Percentiles rank a stretch among this genome's conserved stretches.
phyloP scores from a whole-genome alignment of 2,888 invertebrate species.

The Tetranychus piercei region DNA sequence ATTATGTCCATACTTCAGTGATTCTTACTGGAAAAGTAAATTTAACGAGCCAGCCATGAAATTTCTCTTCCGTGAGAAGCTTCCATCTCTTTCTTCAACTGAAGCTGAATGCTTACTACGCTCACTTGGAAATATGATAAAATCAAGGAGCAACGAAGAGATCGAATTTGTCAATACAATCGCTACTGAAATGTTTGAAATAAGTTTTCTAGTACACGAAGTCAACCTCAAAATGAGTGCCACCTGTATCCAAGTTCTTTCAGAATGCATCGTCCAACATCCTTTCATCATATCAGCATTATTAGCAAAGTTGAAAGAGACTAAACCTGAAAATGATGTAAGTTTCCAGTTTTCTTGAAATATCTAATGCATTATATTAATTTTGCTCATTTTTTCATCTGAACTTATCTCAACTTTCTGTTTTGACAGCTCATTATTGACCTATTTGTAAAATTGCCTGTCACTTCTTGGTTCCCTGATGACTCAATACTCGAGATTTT shows the following conservation, averaged over 20 bases:
- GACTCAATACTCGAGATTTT: constrained; percentile 15
- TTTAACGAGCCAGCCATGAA: constrained; percentile 19
- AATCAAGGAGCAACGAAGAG: constrained; percentile 17
- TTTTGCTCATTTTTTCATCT: neutral
- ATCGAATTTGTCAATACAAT: constrained; percentile 18
- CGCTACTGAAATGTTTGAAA: constrained; percentile 19
- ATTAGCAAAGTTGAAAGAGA: constrained; percentile 13
- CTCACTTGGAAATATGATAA: constrained; percentile 22
- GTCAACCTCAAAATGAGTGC: constrained; percentile 16
- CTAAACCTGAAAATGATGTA: constrained; percentile 14
- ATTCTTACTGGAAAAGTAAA: constrained; percentile 22
- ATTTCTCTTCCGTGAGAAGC: constrained; percentile 21
- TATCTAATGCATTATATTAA: neutral
- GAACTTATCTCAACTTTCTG: neutral
- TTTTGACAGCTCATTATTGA: constrained; percentile 15
- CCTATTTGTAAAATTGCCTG: constrained; percentile 16
- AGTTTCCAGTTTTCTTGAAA: neutral
- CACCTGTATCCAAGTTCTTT: constrained; percentile 13
- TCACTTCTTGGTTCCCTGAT: constrained; percentile 18
- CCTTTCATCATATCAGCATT: constrained; percentile 19
- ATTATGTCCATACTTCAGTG: constrained; percentile 21
- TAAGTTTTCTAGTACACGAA: constrained; percentile 12
- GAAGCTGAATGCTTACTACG: constrained; percentile 18
- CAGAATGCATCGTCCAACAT: constrained; percentile 14
- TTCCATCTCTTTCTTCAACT: constrained; percentile 15